Conservation (phyloP, 2,113 vertebrate genomes). For the Corythornis vintsioides region DNA sequence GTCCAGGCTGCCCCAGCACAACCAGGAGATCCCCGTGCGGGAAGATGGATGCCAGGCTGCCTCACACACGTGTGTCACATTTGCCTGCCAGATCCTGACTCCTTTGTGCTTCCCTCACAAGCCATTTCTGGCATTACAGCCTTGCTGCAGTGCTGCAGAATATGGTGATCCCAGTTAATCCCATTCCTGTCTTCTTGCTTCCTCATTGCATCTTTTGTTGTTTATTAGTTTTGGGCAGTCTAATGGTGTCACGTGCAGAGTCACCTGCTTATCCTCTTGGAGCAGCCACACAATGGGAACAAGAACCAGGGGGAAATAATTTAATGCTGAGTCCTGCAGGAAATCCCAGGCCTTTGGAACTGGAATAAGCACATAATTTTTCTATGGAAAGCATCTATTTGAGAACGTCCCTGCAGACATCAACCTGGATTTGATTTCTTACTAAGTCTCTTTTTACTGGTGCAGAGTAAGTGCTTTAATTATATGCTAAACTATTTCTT, state of each 20-base stretch:
- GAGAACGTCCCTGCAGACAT: background rate
- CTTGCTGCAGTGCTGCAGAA: slow-evolving; percentile 12
- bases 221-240: slow-evolving; percentile 30
- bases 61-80: background rate
- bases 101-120: slow-evolving; percentile 40
- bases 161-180: background rate
- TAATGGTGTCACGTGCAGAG: background rate
- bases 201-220: background rate
- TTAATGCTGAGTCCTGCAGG: slow-evolving; percentile 6
- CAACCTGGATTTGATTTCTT: background rate
- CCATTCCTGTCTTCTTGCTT: slow-evolving; percentile 7
- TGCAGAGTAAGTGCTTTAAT: slow-evolving; percentile 12
- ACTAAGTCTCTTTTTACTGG: background rate
- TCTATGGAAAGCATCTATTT: slow-evolving; percentile 4
- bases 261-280: slow-evolving; percentile 45
- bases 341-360: slow-evolving; percentile 3
- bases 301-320: background rate
- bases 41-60: slow-evolving; percentile 28
- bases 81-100: slow-evolving; percentile 42
- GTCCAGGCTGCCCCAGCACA: background rate
- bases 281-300: background rate
- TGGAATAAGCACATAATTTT: background rate
- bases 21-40: background rate
- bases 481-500: slow-evolving; percentile 16
- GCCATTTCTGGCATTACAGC: background rate